Base-by-base conservation (phyloP, 2,888 invertebrate genomes). In the Plutella xylostella region DNA sequence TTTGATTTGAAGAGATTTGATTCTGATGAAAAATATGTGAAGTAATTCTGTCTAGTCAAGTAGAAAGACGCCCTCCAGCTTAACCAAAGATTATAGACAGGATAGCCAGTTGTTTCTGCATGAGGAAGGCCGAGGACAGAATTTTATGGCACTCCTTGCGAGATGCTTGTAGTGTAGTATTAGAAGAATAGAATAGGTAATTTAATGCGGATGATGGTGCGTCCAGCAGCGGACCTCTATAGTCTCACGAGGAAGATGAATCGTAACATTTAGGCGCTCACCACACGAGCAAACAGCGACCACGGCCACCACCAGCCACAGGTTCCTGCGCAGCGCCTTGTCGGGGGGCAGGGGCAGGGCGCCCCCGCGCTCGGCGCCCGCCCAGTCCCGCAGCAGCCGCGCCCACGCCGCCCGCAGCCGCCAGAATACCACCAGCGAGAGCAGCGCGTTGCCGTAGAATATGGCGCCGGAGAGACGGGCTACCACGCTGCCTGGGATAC, bases 361-460 rank as follows among this genome's bases (percentile, higher is more conserved):
- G 7, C 63, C 48, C 1, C 51, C 51, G 0, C 54, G 56, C 42
- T 79, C 78, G 2, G 56, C 51, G 41, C 47, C 59, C 5, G 57
- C 14, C 82, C 80, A 80, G 18, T 51, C 51, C 1, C 48, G 21
- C 0, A 69, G 67, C 0, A 77, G 48, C 0, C 47, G 51, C 22
- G 57, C 56, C 80, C 80, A 80, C 1, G 64, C 58, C 2, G 60
- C 52, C 3, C 72, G 49, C 5, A 79, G 68, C 28, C 69, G 78
- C 53, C 87, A 69, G 30, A 87, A 87, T 1, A 88, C 55, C 1
- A 86, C 35, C 2, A 85, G 63, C 0, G 88, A 85, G 1, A 86
- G 49, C 1, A 87, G 54, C 0, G 85, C 80, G 42, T 87, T 86
- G 0, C 71, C 75, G 48, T 86, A 88, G 63, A 89, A 90, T 49